Percentiles rank a stretch among this genome's conserved stretches.
phyloP scores from a whole-genome alignment of 2,888 invertebrate genomes.

The Siphlonurus alternatus region DNA sequence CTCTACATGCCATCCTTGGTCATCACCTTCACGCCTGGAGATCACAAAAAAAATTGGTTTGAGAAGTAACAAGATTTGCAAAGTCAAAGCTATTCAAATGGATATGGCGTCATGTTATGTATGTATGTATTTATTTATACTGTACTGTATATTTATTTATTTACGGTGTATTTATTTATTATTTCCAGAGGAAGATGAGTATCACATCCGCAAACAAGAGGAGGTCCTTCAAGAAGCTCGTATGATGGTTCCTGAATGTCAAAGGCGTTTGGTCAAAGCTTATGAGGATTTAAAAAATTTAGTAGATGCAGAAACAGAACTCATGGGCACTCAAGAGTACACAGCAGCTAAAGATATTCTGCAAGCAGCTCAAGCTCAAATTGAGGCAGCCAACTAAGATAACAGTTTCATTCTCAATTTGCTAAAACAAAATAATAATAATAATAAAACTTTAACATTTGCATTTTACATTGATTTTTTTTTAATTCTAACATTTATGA shows the following conservation, averaged over 20 bases:
- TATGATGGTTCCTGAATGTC: slow-evolving; percentile 88
- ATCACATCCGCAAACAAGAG: slow-evolving; percentile 64
- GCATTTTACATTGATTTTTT: too few relatives aligned
- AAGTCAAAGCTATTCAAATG: too few relatives aligned
- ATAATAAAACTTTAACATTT: too few relatives aligned
- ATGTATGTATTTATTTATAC: too few relatives aligned
- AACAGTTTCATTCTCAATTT: background rate
- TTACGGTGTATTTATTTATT: background rate
- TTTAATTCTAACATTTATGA: too few relatives aligned
- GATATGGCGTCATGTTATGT: too few relatives aligned
- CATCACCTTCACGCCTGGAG: too few relatives aligned
- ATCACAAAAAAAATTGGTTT: too few relatives aligned
- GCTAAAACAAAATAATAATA: background rate
- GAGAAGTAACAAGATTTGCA: too few relatives aligned
- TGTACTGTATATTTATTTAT: too few relatives aligned
- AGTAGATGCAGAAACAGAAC: slow-evolving; percentile 55
- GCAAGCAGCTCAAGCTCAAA: slow-evolving; percentile 24
- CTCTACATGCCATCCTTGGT: too few relatives aligned
- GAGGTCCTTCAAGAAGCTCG: slow-evolving; percentile 77
- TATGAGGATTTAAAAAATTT: slow-evolving; percentile 55
- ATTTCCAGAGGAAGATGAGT: slow-evolving; percentile 48
- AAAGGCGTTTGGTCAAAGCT: slow-evolving; percentile 58
- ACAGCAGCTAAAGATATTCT: slow-evolving; percentile 46
- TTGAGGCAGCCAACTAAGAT: background rate
- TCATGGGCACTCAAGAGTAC: slow-evolving; percentile 58